These are phyloP conservation scores for Tetramorium bicarinatum DNA, from an alignment of 2,888 invertebrate species.

Conservation along the genomic window DNA sequence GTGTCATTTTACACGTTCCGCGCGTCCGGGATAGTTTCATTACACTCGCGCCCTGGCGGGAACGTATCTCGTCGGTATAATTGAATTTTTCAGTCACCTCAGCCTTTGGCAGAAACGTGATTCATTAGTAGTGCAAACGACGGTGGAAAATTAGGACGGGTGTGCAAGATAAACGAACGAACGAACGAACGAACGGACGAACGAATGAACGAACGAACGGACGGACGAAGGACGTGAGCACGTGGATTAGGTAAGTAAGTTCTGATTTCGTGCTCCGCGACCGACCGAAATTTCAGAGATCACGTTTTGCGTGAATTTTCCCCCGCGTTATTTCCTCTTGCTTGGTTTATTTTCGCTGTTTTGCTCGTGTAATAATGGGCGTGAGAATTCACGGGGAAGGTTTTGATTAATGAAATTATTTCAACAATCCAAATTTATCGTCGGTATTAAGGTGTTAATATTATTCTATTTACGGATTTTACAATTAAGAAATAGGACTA, in stretches of 20 bases:
- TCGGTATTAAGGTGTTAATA: background rate
- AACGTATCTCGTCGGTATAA: conserved; percentile 64
- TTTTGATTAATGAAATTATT: conserved; percentile 18
- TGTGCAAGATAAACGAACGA: conserved; percentile 74
- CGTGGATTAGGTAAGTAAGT: conserved; percentile 73
- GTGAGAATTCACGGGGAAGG: background rate
- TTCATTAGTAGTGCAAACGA: conserved; percentile 77
- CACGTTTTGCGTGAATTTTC: conserved; percentile 5
- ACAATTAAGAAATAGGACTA: background rate
- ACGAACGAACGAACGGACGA: conserved; percentile 36
- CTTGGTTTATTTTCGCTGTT: conserved; percentile 10
- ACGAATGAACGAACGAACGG: conserved; percentile 62
- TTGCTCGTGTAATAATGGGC: background rate
- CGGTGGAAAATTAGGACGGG: conserved; percentile 72
- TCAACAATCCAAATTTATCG: conserved; percentile 6
- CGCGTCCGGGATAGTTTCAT: conserved; percentile 47
- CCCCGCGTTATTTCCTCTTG: background rate
- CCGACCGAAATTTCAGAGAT: conserved; percentile 35
- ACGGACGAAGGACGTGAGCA: conserved; percentile 59
- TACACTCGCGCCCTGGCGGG: conserved; percentile 43
- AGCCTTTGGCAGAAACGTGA: conserved; percentile 67
- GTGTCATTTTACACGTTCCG: conserved; percentile 40
- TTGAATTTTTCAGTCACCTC: conserved; percentile 74
- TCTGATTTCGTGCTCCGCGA: conserved; percentile 64
- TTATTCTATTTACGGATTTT: background rate